Base-by-base conservation (phyloP, 1,140 invertebrate species). In the Mizuhopecten yessoensis region DNA sequence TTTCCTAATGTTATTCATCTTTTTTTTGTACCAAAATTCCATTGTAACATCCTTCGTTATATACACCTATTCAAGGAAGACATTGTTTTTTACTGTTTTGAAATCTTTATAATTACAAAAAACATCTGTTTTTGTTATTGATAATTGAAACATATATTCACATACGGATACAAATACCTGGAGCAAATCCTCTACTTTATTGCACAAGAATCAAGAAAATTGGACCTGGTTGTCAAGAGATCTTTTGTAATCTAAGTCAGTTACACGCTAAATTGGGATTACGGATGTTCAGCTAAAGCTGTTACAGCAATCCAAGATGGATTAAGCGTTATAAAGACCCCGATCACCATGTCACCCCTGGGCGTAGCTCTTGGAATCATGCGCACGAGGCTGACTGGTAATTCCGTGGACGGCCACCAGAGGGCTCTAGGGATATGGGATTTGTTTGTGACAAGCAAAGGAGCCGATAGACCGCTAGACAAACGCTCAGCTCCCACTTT, bases 311-410 rank as follows among this genome's bases (percentile, higher is more conserved):
- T 75, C 57, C 57, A 29, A 75, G 57, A 75, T 75, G 57, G 57
- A 75, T 75, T 75, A 75, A 75, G 57, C 57, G 57, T 75, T 75
- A 75, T 75, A 75, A 75, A 75, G 57, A 75, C 57, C 57, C 57
- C 23, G 57, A 75, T 75, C 57, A 29, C 57, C 57, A 75, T 75
- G 57, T 75, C 57, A 75, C 57, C 57, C 57, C 23, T 75, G n/a
- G 57, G 23, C 57, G 57, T 75, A 75, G n/a, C 57, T 75, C n/a
- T 75, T 75, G 57, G 57, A 75, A 75, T 75, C 57, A 75, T 75
- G 57, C 57, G 57, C 57, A 75, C n/a, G 57, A 75, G 57, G 57
- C 57, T 75, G 57, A 29, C n/a, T 75, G n/a, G 57, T 75, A 75
- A 75, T 75, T 75, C 57, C 57, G n/a, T 29, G 57, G 57, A 75